Conservation (phyloP, 2,113 vertebrate species). For the Lampris incognitus region DNA sequence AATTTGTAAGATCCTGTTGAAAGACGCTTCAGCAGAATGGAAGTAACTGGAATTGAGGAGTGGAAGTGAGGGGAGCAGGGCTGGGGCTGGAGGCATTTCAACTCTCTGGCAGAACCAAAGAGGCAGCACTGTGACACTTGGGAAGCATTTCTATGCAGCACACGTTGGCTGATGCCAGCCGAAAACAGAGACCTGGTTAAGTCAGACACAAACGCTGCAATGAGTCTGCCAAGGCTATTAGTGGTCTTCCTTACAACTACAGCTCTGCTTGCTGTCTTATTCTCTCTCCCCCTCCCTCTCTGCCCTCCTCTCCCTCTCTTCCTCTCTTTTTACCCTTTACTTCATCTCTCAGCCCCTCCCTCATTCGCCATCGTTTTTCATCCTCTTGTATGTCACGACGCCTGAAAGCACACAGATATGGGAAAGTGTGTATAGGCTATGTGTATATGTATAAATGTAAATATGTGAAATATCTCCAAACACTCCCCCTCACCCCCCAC, state of each 20-base stretch:
- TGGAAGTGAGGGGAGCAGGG: not conserved
- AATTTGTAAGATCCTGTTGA: too few species aligned
- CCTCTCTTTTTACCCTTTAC: not conserved
- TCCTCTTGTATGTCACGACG: slow-evolving; percentile 1
- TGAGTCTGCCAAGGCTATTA: slow-evolving; percentile 11
- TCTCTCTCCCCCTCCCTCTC: not conserved
- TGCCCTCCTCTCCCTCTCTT: not conserved
- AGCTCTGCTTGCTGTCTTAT: slow-evolving; percentile 12
- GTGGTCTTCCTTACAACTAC: slow-evolving; percentile 19
- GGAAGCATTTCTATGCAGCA: slow-evolving; percentile 15
- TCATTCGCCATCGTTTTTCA: not conserved
- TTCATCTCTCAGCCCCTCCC: not conserved
- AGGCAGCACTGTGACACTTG: not conserved
- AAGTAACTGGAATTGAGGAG: not conserved
- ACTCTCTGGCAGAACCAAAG: not conserved
- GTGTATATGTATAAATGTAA: not conserved
- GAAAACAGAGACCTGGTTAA: slow-evolving; percentile 31
- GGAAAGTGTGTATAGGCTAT: too few species aligned
- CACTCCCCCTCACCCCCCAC: too few species aligned
- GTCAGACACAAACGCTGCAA: slow-evolving; percentile 24
- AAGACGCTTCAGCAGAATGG: too few species aligned
- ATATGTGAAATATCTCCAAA: too few species aligned
- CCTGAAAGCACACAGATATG: not conserved
- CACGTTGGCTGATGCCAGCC: slow-evolving; percentile 6
- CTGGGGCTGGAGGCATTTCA: not conserved